Conservation (phyloP, 2,113 vertebrate species). For the Helogale parvula region DNA sequence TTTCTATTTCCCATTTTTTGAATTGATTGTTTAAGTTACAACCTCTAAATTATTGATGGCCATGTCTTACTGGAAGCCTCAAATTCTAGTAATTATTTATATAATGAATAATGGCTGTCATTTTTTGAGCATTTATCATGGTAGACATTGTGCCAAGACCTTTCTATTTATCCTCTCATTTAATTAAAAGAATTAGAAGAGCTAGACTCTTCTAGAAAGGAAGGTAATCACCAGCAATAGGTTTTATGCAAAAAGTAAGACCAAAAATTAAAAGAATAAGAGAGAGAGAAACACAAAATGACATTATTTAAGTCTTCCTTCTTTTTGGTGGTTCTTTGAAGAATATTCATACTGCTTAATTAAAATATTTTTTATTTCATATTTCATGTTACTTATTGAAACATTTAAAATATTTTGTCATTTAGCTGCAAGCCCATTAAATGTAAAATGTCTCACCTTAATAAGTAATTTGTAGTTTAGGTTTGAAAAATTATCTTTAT, state of each 20-base stretch:
- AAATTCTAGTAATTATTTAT: neutral
- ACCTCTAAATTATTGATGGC: neutral
- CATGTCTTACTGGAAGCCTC: neutral
- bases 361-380: neutral
- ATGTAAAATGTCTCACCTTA: neutral
- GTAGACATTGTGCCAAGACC: neutral
- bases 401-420: neutral
- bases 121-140: neutral
- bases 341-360: neutral
- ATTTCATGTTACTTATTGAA: neutral
- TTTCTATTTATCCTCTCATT: neutral
- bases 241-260: neutral
- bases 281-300: neutral
- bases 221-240: neutral
- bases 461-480: neutral
- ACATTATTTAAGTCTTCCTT: neutral
- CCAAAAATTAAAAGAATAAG: neutral
- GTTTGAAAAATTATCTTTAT: neutral
- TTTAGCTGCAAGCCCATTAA: neutral
- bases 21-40: neutral
- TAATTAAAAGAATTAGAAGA: neutral
- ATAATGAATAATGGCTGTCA: neutral
- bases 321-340: neutral
- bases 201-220: neutral
- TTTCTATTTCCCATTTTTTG: neutral